phyloP scores from a whole-genome alignment of 2,113 vertebrate species.

The Cepphus grylle region DNA sequence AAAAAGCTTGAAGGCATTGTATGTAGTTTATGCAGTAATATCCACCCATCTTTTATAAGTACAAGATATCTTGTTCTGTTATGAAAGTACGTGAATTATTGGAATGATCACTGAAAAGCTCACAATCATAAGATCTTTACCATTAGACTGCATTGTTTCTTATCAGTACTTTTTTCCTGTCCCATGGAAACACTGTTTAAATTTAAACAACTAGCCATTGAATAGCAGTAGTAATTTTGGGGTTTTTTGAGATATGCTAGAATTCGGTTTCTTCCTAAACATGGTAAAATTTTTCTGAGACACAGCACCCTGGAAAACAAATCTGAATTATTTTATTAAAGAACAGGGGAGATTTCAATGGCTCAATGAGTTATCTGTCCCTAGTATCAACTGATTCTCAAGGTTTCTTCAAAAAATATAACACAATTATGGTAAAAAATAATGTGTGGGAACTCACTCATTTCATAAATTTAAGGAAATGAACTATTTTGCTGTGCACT shows the following conservation, averaged over 20 bases:
- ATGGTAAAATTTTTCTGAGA: background rate
- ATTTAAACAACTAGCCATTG: background rate
- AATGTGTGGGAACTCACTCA: constrained; percentile 5
- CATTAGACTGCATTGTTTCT: constrained; percentile 24
- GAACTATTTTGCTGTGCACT: background rate
- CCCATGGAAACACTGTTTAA: constrained; percentile 7
- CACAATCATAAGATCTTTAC: constrained; percentile 27
- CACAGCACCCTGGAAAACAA: background rate
- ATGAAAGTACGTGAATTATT: constrained; percentile 4
- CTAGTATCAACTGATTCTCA: background rate
- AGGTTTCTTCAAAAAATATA: background rate
- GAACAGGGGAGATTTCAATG: background rate
- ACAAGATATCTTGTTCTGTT: constrained; percentile 29
- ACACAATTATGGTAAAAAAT: background rate
- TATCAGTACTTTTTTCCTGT: constrained; percentile 45
- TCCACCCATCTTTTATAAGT: background rate
- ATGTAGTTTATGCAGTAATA: background rate
- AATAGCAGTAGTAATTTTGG: background rate
- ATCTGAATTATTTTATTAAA: background rate
- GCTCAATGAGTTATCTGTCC: background rate
- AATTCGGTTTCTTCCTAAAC: background rate
- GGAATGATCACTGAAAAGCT: background rate
- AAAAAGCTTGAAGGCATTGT: constrained; percentile 16
- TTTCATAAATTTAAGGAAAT: constrained; percentile 47
- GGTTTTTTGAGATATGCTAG: background rate